Evolutionary conservation across 2,888 invertebrate genomes (phyloP).

Genomic region (Phymatocera aterrima): DNA sequence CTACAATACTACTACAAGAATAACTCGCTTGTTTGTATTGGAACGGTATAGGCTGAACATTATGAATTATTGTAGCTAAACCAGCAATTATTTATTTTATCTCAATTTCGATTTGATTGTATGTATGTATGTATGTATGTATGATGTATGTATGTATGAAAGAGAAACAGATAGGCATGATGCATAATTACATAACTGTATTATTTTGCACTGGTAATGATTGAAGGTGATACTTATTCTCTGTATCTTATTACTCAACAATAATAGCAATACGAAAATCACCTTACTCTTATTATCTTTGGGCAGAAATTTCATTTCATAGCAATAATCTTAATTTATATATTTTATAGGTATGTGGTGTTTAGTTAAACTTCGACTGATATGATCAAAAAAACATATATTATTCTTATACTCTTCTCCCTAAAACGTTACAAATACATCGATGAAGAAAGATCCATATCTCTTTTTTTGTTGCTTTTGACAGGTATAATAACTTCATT

Average conservation of each 20-base stretch:
- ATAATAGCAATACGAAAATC: background rate
- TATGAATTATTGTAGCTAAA: background rate
- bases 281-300: background rate
- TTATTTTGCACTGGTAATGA: background rate
- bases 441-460: no score
- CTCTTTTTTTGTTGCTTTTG: background rate
- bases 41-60: conserved; percentile 62
- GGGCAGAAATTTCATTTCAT: background rate
- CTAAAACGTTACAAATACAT: no score
- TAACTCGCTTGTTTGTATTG: conserved; percentile 70
- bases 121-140: no score
- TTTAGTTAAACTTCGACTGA: no score
- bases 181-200: background rate
- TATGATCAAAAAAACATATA: no score
- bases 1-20: conserved; percentile 69
- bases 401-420: no score
- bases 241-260: background rate
- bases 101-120: no score
- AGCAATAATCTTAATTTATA: background rate
- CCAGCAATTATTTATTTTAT: conserved; percentile 27
- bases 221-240: background rate
- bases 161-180: no score
- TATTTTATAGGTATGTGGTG: no score
- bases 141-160: no score
- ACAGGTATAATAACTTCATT: background rate